Percentiles rank a stretch among this genome's conserved stretches.
Evolutionary conservation across 2,113 vertebrate genomes (phyloP).

Genomic region (Xenopus borealis): DNA sequence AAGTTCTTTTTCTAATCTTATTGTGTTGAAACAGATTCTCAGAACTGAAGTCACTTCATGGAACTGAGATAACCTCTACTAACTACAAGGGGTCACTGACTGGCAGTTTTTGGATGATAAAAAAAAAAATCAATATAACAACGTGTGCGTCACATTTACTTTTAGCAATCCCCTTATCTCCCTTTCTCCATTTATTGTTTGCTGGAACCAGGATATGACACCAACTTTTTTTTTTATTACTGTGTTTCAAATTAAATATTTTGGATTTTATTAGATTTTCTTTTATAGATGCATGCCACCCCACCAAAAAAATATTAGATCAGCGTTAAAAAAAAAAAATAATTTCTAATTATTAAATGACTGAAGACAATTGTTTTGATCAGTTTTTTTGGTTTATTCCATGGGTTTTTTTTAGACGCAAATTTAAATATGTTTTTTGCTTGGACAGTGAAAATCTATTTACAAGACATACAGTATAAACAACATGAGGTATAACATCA

Average conservation of each 20-base stretch:
- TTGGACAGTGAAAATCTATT: slow-evolving; percentile 58
- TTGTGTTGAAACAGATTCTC: slow-evolving; percentile 13
- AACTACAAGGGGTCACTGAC: slow-evolving; percentile 36
- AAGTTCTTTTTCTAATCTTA: not conserved
- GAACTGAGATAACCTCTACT: slow-evolving; percentile 37
- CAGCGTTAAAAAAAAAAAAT: not conserved
- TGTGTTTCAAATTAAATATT: not conserved
- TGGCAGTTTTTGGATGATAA: slow-evolving; percentile 34
- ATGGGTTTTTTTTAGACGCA: slow-evolving; percentile 35
- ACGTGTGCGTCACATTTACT: slow-evolving; percentile 3
- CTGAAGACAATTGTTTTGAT: no score
- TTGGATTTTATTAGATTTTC: not conserved
- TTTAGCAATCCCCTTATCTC: not conserved
- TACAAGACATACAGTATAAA: slow-evolving; percentile 49
- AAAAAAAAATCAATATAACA: slow-evolving; percentile 28
- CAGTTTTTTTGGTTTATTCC: slow-evolving; percentile 58
- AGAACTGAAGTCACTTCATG: slow-evolving; percentile 31
- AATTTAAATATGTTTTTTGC: slow-evolving; percentile 57
- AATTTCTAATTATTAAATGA: no score
- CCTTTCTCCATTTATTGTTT: not conserved
- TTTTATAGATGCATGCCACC: not conserved
- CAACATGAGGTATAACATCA: slow-evolving; percentile 61
- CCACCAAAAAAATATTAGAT: not conserved
- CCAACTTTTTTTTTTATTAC: not conserved
- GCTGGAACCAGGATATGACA: not conserved